Conservation (phyloP, 2,113 vertebrate species). For the Erinaceus europaeus region DNA sequence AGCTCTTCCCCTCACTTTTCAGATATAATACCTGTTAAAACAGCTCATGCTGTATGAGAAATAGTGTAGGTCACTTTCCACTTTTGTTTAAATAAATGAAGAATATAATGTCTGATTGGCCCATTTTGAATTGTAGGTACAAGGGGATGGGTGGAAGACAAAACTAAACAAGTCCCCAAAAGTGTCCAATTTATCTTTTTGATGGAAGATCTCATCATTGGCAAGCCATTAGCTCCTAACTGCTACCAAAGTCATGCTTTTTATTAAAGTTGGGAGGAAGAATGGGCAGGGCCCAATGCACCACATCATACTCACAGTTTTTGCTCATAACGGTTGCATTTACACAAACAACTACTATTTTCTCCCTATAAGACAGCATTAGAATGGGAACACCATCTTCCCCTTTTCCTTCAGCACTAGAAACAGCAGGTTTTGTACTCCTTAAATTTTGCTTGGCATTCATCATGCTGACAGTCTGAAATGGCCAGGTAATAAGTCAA, state of each 20-base stretch:
- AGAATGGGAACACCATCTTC: background rate
- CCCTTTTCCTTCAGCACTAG: conserved; percentile 8
- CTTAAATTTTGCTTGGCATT: conserved; percentile 39
- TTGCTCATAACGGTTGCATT: conserved; percentile 27
- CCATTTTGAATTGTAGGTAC: conserved; percentile 15
- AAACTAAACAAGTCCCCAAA: conserved; percentile 14
- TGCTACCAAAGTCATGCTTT: conserved; percentile 19
- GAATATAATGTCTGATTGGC: background rate
- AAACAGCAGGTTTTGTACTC: conserved; percentile 25
- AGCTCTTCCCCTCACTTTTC: background rate
- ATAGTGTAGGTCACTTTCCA: background rate
- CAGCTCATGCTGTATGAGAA: background rate
- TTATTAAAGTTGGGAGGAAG: background rate
- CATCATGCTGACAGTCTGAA: conserved; percentile 26
- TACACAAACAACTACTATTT: background rate
- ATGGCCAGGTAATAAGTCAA: conserved; percentile 45
- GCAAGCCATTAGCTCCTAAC: conserved; percentile 32
- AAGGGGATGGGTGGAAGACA: conserved; percentile 20
- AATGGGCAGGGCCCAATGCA: background rate
- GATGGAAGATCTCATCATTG: conserved; percentile 2
- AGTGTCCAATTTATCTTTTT: conserved; percentile 46
- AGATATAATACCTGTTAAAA: conserved; percentile 11
- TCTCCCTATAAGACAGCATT: conserved; percentile 6
- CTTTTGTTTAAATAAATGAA: conserved; percentile 28
- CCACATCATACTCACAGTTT: conserved; percentile 10